phyloP scores from a whole-genome alignment of 92 coral and sea anemone genomes.

The Zoanthus gigantus region DNA sequence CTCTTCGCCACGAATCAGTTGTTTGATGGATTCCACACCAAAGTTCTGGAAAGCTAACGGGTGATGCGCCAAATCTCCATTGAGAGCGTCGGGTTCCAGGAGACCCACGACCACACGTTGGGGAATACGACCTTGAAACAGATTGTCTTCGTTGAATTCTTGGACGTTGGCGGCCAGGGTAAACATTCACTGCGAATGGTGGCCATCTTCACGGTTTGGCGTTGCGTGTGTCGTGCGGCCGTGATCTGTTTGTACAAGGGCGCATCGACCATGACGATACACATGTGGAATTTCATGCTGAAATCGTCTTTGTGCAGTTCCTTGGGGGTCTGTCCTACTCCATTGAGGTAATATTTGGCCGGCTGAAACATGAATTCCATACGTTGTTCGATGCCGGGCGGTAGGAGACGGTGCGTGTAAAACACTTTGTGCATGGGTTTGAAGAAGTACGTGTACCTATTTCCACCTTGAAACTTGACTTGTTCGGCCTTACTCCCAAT shows the following conservation, averaged over 20 bases:
- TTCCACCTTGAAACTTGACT: too few species aligned
- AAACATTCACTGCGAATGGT: not conserved
- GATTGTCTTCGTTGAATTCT: slow-evolving; percentile 4
- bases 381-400: slow-evolving; percentile 20
- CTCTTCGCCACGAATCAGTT: slow-evolving; percentile 3
- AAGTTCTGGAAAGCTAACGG: slow-evolving; percentile 3
- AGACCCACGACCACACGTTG: not conserved
- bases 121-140: slow-evolving; percentile 18
- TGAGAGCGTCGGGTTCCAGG: slow-evolving; percentile 1
- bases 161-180: not conserved
- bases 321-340: not conserved
- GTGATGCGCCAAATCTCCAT: not conserved
- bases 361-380: not conserved
- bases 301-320: slow-evolving; percentile 3
- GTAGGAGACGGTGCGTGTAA: not conserved
- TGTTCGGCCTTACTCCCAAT: too few species aligned
- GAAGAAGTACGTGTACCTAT: slow-evolving; percentile 7
- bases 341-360: not conserved
- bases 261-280: not conserved
- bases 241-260: slow-evolving; percentile 13
- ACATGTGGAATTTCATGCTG: slow-evolving; percentile 1
- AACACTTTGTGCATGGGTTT: slow-evolving; percentile 38
- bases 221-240: not conserved
- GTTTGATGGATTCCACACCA: slow-evolving; percentile 1
- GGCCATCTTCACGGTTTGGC: not conserved